phyloP scores from a whole-genome alignment of 2,888 invertebrate species.

The Plebejus anna region DNA sequence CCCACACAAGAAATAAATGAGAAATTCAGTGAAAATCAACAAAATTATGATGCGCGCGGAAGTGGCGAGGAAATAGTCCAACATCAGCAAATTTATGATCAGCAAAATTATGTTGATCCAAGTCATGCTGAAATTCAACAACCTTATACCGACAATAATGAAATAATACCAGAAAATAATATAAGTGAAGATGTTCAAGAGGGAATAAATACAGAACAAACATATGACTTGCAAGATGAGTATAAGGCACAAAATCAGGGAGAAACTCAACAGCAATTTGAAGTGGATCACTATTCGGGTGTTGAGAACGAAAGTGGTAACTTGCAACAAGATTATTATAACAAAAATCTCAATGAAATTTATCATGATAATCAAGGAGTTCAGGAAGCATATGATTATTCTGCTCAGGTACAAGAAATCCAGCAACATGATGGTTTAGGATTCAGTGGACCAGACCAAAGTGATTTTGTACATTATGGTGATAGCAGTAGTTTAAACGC shows the following conservation, averaged over 20 bases:
- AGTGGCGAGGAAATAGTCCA: constrained; percentile 37
- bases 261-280: constrained; percentile 31
- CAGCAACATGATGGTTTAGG: constrained; percentile 32
- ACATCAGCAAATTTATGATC: constrained; percentile 39
- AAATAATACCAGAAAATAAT: neutral
- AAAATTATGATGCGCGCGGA: constrained; percentile 37
- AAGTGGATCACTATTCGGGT: constrained; percentile 30
- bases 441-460: constrained; percentile 38
- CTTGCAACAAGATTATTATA: constrained; percentile 20
- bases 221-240: constrained; percentile 27
- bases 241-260: constrained; percentile 14
- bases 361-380: constrained; percentile 35
- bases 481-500: neutral
- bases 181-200: neutral
- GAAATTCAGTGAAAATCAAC: constrained; percentile 32
- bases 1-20: neutral
- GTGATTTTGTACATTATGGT: constrained; percentile 30
- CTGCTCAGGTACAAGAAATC: constrained; percentile 33
- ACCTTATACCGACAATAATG: neutral
- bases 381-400: constrained; percentile 29
- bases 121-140: constrained; percentile 6
- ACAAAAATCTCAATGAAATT: constrained; percentile 27
- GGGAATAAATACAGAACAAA: neutral
- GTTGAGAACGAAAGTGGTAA: constrained; percentile 34
- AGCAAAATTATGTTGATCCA: constrained; percentile 1